Percentiles rank a stretch among this genome's conserved stretches.
These are phyloP conservation scores for Crocallis elinguaria DNA, from an alignment of 2,888 invertebrate genomes.

Conservation along the genomic window DNA sequence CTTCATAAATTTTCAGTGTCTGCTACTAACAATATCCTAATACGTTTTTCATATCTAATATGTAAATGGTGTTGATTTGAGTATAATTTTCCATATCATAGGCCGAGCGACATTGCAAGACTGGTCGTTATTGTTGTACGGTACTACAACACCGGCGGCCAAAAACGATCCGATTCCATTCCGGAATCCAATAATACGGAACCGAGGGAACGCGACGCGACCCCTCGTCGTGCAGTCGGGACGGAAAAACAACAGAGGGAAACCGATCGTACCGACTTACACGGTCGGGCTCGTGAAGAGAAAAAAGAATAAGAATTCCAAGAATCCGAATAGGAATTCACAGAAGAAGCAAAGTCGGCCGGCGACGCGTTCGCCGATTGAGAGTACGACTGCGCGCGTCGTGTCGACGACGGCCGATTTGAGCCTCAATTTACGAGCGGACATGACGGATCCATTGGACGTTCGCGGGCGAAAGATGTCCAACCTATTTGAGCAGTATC, in stretches of 20 bases:
- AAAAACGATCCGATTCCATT: conserved; percentile 86
- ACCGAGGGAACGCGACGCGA: conserved; percentile 72
- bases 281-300: conserved; percentile 77
- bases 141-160: conserved; percentile 88
- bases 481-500: conserved; percentile 89
- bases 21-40: neutral
- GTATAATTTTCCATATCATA: conserved; percentile 60
- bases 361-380: conserved; percentile 79
- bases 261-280: conserved; percentile 72
- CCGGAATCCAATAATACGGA: conserved; percentile 74
- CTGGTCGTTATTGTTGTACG: conserved; percentile 97
- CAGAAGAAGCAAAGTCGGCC: conserved; percentile 84
- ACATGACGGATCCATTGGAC: conserved; percentile 71
- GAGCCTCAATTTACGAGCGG: conserved; percentile 72
- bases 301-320: conserved; percentile 84
- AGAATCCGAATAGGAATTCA: conserved; percentile 79
- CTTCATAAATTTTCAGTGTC: neutral
- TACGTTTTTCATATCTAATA: neutral
- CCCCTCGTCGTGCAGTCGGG: conserved; percentile 75
- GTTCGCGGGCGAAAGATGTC: conserved; percentile 86
- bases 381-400: conserved; percentile 75
- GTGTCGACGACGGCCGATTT: conserved; percentile 66
- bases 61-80: conserved; percentile 13
- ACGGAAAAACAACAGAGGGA: conserved; percentile 72
- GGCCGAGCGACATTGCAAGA: conserved; percentile 95